Conservation (phyloP, 2,113 vertebrate species). For the Bubalus kerabau region DNA sequence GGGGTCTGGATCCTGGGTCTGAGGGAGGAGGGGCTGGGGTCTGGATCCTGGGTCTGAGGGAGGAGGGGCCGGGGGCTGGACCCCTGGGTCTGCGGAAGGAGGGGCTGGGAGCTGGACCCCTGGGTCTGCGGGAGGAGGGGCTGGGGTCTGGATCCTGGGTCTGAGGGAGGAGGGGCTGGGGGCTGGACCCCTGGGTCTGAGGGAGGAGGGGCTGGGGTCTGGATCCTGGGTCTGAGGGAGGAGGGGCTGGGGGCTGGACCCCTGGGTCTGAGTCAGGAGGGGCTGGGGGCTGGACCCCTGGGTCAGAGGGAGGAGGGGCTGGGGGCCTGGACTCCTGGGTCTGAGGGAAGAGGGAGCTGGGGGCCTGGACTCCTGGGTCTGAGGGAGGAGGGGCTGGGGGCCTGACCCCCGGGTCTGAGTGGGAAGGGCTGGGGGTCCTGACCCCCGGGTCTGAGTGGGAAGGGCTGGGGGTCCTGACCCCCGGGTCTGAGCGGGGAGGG, state of each 20-base stretch:
- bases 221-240: not conserved
- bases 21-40: not conserved
- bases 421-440: not conserved
- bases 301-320: rapidly evolving
- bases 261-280: not conserved
- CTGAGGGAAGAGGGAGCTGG: not conserved
- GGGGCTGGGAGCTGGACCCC: rapidly evolving
- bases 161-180: too few species aligned
- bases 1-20: not conserved
- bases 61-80: not conserved
- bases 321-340: not conserved
- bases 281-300: too few species aligned
- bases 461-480: not conserved
- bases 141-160: rapidly evolving
- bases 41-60: not conserved
- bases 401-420: rapidly evolving
- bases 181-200: not conserved
- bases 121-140: not conserved
- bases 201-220: rapidly evolving
- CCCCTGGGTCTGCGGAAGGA: not conserved
- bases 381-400: not conserved
- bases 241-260: rapidly evolving
- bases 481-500: rapidly evolving
- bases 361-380: rapidly evolving
- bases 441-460: rapidly evolving